Base-by-base conservation (phyloP, 2,888 invertebrate genomes). In the Hyalella azteca region DNA sequence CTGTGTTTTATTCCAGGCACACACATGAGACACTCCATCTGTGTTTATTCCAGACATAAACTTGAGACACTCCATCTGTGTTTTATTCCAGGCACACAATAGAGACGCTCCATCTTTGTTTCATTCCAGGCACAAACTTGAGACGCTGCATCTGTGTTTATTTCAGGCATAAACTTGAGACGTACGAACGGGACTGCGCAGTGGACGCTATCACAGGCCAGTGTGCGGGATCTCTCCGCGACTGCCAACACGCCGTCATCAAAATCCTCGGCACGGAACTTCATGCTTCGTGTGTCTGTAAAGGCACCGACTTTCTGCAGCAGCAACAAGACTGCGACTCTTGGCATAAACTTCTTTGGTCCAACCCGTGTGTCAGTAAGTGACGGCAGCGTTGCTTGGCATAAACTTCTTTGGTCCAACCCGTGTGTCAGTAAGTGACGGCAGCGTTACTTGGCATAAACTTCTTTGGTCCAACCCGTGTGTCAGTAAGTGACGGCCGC, bases 321-420 rank as follows among this genome's bases (percentile, higher is more conserved):
- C 93, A 94, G 87, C 90, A 95, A 54, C 94, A 95, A 87, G 94
- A 95, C 87, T 96, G 96, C 86, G 91, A 95, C 0, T 95, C 95
- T 77, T 96, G 95, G 95, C 94, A 96, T 87, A 89, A 95, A 81
- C 90, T 95, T 49, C 90, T 96, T 50, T 96, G 96, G 95, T 92
- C 95, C 81, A 96, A 96, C 88, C 95, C 95, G 78, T 96, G 96
- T 88, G 95, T 96, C 86, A 95, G 96, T 96, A 89, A 92, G 93
- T 90, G 41, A 83, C 13, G 15, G 13, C 29, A 41, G 45, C n/a
- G 49, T 13, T 22, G 54, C 22, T n/a, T n/a, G n/a, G n/a, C 22
- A 9, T 54, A 9, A 54, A 13, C 9, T 54, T 54, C 9, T 22
- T 13, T 29, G 1, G 32, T 29, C 0, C 59, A 26, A 29, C 59